Conservation (phyloP, 1,140 invertebrate species). For the Cydia splendana region DNA sequence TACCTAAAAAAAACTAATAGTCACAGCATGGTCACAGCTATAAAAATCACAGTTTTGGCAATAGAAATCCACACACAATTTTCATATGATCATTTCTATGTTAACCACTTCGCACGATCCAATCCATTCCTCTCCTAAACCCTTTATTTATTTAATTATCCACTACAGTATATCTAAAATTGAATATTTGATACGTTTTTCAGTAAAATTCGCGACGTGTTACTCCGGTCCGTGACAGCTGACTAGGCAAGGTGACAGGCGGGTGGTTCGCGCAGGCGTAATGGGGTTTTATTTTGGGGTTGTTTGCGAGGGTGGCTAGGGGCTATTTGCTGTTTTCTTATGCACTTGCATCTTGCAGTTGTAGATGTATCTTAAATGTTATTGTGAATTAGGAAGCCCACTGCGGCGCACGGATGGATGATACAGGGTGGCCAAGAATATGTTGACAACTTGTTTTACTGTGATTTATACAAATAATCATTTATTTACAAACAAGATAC, state of each 20-base stretch:
- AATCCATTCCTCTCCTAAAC: not conserved
- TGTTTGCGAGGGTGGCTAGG: not conserved
- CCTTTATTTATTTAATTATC: not conserved
- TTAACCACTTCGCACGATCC: not conserved
- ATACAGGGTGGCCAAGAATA: no score
- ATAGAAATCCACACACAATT: not conserved
- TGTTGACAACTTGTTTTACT: no score
- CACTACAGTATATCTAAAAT: not conserved
- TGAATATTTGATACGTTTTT: not conserved
- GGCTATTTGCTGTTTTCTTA: not conserved
- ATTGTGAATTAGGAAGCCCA: no score
- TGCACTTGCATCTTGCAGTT: not conserved
- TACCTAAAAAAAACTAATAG: no score
- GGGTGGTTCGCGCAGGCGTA: constrained; percentile 5
- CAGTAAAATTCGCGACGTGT: constrained; percentile 4
- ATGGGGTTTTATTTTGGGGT: not conserved
- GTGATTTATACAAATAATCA: no score
- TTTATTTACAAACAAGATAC: no score
- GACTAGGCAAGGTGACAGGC: constrained; percentile 13
- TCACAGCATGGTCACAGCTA: no score
- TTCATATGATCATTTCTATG: not conserved
- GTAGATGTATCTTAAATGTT: not conserved
- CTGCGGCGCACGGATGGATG: no score
- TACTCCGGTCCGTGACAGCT: not conserved
- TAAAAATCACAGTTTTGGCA: not conserved